These are phyloP conservation scores for Dendronephthya gigantea DNA, from an alignment of 64 coral and sea anemone species.

Conservation along the genomic window DNA sequence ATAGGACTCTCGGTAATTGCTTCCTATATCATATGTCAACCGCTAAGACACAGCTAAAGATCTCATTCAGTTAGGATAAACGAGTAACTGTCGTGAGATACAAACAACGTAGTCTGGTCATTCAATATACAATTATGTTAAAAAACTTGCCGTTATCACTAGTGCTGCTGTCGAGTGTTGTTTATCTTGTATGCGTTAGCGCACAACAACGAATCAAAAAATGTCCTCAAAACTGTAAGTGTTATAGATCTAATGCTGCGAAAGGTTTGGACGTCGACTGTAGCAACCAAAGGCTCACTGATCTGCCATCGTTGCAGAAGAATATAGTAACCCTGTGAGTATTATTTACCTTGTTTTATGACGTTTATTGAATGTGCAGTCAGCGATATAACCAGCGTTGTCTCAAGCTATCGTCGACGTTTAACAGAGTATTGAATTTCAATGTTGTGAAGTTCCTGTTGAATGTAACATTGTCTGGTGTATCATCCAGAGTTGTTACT, in stretches of 20 bases:
- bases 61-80: too few species aligned
- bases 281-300: neutral
- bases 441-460: too few species aligned
- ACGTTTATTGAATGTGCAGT: too few species aligned
- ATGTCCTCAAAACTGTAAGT: neutral
- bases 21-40: neutral
- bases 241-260: neutral
- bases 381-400: too few species aligned
- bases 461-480: too few species aligned
- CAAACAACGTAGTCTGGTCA: neutral
- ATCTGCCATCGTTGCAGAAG: neutral
- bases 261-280: neutral
- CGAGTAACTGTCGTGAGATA: too few species aligned
- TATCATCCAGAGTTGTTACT: too few species aligned
- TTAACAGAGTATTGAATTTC: too few species aligned
- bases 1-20: neutral
- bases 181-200: neutral
- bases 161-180: neutral
- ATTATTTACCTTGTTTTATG: neutral
- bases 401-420: too few species aligned
- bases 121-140: neutral
- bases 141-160: neutral
- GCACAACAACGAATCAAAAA: neutral
- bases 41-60: too few species aligned
- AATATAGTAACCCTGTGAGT: neutral